These are phyloP conservation scores for Bettongia penicillata DNA, from an alignment of 2,113 vertebrate species.

Conservation along the genomic window DNA sequence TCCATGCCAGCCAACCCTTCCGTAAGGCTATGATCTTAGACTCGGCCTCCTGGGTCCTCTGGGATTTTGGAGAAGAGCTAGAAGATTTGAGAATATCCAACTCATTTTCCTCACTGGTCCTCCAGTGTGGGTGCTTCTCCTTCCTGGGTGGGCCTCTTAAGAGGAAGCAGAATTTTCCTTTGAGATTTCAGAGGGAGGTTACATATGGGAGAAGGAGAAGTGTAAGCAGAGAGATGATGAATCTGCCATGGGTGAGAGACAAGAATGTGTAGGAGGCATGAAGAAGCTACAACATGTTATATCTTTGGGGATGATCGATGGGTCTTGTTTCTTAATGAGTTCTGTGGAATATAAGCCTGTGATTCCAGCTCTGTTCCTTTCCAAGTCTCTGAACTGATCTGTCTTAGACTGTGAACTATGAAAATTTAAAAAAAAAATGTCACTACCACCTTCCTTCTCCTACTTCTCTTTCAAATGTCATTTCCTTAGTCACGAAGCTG, in stretches of 20 bases:
- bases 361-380: not conserved
- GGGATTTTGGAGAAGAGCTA: not conserved
- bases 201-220: not conserved
- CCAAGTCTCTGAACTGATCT: conserved; percentile 9
- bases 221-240: conserved; percentile 17
- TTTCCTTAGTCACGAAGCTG: conserved; percentile 22
- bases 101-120: not conserved
- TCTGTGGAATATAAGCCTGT: not conserved
- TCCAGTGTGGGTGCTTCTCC: not conserved
- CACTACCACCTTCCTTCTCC: not conserved
- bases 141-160: not conserved
- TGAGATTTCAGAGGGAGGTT: not conserved
- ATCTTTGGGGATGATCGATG: not conserved
- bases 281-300: conserved; percentile 1
- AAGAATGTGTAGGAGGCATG: not conserved
- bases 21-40: not conserved
- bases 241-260: not conserved
- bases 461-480: not conserved
- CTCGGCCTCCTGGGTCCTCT: not conserved
- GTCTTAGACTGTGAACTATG: not conserved
- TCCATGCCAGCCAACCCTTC: not conserved
- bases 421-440: not conserved
- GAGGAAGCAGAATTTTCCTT: conserved; percentile 16
- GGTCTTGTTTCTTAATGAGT: not conserved
- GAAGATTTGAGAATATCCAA: not conserved